phyloP scores from a whole-genome alignment of 1,140 invertebrate genomes.

The Zeugodacus cucurbitae region DNA sequence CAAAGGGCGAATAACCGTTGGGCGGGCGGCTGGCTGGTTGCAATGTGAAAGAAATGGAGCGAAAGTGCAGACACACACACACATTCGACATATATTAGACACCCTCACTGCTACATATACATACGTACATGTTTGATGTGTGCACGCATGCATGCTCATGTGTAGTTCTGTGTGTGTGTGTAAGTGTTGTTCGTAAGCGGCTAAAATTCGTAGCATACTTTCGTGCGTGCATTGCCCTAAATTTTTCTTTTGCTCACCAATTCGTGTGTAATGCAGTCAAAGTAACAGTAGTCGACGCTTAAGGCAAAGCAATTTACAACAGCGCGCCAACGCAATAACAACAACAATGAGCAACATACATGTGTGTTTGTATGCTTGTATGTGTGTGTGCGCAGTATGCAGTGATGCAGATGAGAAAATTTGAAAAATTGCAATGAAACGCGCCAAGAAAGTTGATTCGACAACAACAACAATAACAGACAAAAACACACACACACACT shows the following conservation, averaged over 20 bases:
- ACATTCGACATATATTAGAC: too few relatives aligned
- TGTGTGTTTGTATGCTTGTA: not conserved
- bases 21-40: not conserved
- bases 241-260: not conserved
- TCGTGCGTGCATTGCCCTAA: constrained; percentile 16
- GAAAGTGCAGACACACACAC: not conserved
- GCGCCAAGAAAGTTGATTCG: constrained; percentile 39
- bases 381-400: not conserved
- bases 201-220: constrained; percentile 33
- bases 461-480: not conserved
- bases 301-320: constrained; percentile 25
- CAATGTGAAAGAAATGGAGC: not conserved
- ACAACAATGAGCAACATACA: not conserved
- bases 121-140: not conserved
- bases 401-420: constrained; percentile 27
- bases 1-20: not conserved
- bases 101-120: not conserved
- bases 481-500: too few relatives aligned
- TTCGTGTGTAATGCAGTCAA: constrained; percentile 24
- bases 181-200: not conserved
- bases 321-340: not conserved
- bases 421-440: constrained; percentile 41
- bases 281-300: not conserved
- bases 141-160: not conserved
- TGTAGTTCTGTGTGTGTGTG: not conserved